phyloP scores from a whole-genome alignment of 2,797 vertebrate species.

The Tympanoctomys barrerae region DNA sequence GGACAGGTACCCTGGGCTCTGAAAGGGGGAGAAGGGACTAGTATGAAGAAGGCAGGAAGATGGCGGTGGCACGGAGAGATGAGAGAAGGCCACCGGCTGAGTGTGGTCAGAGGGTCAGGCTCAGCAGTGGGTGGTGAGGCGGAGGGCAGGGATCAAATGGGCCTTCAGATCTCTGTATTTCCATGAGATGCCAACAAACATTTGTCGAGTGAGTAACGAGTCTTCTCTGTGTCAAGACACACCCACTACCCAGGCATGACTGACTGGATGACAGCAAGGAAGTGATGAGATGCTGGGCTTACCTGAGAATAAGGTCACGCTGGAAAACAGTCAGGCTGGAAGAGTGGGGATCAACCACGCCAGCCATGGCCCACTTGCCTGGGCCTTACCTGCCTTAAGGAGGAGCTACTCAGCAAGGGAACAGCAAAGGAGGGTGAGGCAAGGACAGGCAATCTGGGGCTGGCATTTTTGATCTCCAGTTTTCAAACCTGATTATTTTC shows the following conservation, averaged over 20 bases:
- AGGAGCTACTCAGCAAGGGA: background rate
- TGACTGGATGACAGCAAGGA: background rate
- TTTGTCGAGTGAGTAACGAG: background rate
- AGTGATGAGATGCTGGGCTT: background rate
- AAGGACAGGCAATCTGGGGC: background rate
- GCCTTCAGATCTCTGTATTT: constrained; percentile 19
- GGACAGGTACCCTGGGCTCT: background rate
- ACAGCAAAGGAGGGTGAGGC: background rate
- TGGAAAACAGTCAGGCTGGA: background rate
- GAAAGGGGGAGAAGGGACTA: background rate
- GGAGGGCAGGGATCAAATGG: background rate
- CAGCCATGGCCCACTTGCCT: background rate
- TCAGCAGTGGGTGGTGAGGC: background rate
- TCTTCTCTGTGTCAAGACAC: background rate
- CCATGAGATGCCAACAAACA: background rate
- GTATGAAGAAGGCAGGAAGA: background rate
- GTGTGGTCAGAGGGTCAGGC: background rate
- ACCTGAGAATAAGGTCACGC: background rate
- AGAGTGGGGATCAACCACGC: background rate
- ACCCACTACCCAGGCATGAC: background rate
- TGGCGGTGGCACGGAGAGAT: background rate
- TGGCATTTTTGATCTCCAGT: background rate
- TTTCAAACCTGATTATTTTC: background rate
- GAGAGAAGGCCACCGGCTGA: background rate
- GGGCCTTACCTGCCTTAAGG: background rate